Percentiles rank a stretch among this genome's conserved stretches.
Evolutionary conservation across 92 coral and sea anemone genomes (phyloP).

Genomic region (Epizoanthus illoricatus): DNA sequence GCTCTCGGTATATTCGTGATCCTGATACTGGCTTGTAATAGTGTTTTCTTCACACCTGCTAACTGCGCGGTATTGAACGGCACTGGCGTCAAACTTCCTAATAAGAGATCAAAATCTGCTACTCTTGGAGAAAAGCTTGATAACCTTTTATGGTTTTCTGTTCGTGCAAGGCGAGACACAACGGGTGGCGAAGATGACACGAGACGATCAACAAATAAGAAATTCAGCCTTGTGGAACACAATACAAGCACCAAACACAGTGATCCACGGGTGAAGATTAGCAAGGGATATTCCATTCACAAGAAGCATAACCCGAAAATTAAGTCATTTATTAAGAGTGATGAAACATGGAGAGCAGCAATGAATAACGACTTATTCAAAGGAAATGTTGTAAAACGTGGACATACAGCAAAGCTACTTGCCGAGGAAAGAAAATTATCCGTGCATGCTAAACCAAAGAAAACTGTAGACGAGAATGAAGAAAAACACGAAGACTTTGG

Average conservation of each 20-base stretch:
- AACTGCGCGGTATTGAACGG: neutral
- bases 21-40: neutral
- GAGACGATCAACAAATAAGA: conserved; percentile 1
- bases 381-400: neutral
- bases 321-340: neutral
- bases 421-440: neutral
- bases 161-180: conserved; percentile 19
- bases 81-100: neutral
- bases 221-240: neutral
- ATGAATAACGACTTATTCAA: neutral
- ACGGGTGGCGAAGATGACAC: neutral
- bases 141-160: conserved; percentile 37
- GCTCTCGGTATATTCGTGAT: neutral
- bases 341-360: neutral
- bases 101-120: conserved; percentile 7
- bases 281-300: neutral
- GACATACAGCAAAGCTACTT: neutral
- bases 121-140: conserved; percentile 28
- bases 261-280: neutral
- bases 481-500: neutral
- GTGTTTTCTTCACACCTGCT: neutral
- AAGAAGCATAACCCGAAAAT: neutral
- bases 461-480: neutral
- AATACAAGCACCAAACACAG: neutral
- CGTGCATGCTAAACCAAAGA: neutral